Conservation (phyloP, 2,113 vertebrate genomes). For the Grammomys dolichurus region DNA sequence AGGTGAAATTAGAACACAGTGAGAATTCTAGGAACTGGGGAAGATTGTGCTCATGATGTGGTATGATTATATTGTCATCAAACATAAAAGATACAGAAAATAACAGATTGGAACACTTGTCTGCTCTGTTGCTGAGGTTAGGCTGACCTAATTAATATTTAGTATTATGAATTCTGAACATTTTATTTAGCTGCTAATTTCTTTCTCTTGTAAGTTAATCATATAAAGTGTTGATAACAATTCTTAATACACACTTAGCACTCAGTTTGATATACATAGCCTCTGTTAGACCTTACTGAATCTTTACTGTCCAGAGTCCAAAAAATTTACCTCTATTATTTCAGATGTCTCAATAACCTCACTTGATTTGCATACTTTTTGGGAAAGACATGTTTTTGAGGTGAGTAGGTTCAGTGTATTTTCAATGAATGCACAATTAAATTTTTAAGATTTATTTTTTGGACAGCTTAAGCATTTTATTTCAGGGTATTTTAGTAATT, state of each 20-base stretch:
- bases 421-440: not conserved
- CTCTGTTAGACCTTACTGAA: not conserved
- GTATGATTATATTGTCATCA: not conserved
- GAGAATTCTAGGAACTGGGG: not conserved
- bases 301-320: not conserved
- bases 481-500: not conserved
- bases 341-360: not conserved
- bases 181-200: conserved; percentile 19
- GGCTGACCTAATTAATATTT: conserved; percentile 20
- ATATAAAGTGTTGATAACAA: not conserved
- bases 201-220: conserved; percentile 19
- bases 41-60: not conserved
- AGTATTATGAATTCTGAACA: conserved; percentile 27
- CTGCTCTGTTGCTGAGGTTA: conserved; percentile 3
- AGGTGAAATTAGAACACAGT: not conserved
- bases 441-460: not conserved
- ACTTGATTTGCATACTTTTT: not conserved
- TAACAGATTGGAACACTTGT: not conserved
- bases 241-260: not conserved
- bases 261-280: not conserved
- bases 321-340: not conserved
- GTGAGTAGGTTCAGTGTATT: not conserved
- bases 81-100: not conserved
- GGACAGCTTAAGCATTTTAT: not conserved
- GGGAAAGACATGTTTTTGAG: not conserved